Conservation (phyloP, 1,140 invertebrate genomes). For the Mya arenaria region DNA sequence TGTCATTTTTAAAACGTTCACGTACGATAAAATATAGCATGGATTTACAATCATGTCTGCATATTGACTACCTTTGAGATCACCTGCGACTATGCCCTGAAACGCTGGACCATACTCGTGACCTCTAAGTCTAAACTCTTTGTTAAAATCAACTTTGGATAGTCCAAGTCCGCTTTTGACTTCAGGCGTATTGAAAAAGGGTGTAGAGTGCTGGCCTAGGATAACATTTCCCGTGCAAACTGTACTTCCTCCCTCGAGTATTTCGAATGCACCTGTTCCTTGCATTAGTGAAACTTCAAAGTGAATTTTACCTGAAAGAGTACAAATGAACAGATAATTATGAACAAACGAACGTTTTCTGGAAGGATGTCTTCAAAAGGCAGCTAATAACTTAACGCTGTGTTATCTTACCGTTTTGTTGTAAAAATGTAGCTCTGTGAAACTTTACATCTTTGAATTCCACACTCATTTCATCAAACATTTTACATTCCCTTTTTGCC, state of each 20-base stretch:
- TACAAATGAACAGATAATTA: not conserved
- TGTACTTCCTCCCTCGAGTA: constrained; percentile 92
- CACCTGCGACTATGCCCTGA: constrained; percentile 83
- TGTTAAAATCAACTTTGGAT: constrained; percentile 91
- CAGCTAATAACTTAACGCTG: not conserved
- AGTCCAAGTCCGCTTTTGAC: constrained; percentile 81
- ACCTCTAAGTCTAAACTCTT: constrained; percentile 94
- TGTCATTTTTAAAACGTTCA: too few species aligned
- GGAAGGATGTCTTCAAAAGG: not conserved
- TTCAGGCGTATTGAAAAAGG: not conserved
- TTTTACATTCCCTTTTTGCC: constrained; percentile 90
- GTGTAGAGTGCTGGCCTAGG: not conserved
- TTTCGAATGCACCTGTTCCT: constrained; percentile 94
- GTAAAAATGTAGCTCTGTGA: constrained; percentile 94
- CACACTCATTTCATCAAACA: constrained; percentile 90
- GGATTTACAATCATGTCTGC: too few species aligned
- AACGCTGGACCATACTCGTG: constrained; percentile 96
- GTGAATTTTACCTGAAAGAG: constrained; percentile 85
- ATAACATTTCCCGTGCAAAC: constrained; percentile 83
- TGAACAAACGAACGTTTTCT: not conserved
- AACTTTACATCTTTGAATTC: constrained; percentile 94
- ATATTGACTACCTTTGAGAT: constrained; percentile 63
- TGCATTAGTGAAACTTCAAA: constrained; percentile 95
- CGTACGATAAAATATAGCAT: too few species aligned
- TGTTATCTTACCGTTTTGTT: constrained; percentile 85